Evolutionary conservation across 2,113 vertebrate genomes (phyloP).

Genomic region (Hyla sarda): DNA sequence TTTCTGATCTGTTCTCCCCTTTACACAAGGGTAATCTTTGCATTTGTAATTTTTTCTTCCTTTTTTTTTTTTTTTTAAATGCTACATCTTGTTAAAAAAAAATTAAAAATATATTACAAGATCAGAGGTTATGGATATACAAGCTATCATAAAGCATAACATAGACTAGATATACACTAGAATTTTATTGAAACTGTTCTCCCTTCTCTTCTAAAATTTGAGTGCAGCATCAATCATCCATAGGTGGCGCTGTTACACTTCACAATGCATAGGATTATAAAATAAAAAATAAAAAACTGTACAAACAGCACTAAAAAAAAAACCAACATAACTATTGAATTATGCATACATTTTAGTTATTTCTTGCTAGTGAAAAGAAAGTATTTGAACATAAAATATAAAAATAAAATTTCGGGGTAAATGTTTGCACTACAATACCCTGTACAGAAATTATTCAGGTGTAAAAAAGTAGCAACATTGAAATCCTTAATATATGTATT

Average conservation of each 20-base stretch:
- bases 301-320: background rate
- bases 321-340: background rate
- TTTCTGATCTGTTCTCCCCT: no score
- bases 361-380: no score
- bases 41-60: no score
- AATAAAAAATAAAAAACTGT: background rate
- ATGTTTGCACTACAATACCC: background rate
- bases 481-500: background rate
- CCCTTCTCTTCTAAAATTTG: background rate
- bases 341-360: background rate
- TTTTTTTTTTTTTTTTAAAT: no score
- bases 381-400: no score
- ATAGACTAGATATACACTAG: no score
- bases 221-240: background rate
- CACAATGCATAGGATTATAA: background rate
- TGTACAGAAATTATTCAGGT: background rate
- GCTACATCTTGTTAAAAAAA: no score
- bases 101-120: no score
- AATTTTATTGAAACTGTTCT: background rate
- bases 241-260: constrained; percentile 26
- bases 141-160: no score
- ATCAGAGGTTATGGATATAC: no score
- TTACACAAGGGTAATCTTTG: no score
- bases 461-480: background rate
- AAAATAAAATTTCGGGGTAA: no score